Evolutionary conservation across 2,888 invertebrate genomes (phyloP).

Genomic region (Aphrophora alni): DNA sequence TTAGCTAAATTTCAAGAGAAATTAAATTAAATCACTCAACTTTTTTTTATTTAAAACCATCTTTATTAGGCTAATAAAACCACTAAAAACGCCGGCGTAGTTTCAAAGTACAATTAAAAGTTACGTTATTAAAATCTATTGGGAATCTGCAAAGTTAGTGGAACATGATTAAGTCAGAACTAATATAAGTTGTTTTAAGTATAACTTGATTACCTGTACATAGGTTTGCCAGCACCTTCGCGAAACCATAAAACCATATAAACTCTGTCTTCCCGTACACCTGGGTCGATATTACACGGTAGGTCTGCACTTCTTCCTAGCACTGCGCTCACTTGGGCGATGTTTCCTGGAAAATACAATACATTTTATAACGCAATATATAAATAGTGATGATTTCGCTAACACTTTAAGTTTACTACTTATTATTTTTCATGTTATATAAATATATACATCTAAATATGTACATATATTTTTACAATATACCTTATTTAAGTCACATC

Average conservation of each 20-base stretch:
- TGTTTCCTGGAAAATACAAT: slow-evolving; percentile 65
- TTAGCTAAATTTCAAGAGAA: too few relatives aligned
- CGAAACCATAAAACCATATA: slow-evolving; percentile 94
- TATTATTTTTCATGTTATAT: too few relatives aligned
- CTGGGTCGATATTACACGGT: slow-evolving; percentile 89
- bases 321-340: slow-evolving; percentile 80
- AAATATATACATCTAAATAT: too few relatives aligned
- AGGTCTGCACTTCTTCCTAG: slow-evolving; percentile 82
- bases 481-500: too few relatives aligned
- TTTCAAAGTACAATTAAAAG: background rate
- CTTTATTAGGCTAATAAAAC: background rate
- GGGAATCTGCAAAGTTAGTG: background rate
- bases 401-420: too few relatives aligned
- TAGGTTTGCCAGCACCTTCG: slow-evolving; percentile 84
- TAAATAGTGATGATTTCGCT: too few relatives aligned
- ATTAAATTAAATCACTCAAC: too few relatives aligned
- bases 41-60: too few relatives aligned
- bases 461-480: too few relatives aligned
- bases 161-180: background rate
- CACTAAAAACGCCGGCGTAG: background rate
- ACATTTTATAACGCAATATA: background rate
- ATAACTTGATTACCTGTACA: slow-evolving; percentile 78
- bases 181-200: slow-evolving; percentile 14
- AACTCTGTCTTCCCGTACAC: slow-evolving; percentile 81
- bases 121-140: background rate